Conservation (phyloP, 2,113 vertebrate species). For the Oostethus manadensis region DNA sequence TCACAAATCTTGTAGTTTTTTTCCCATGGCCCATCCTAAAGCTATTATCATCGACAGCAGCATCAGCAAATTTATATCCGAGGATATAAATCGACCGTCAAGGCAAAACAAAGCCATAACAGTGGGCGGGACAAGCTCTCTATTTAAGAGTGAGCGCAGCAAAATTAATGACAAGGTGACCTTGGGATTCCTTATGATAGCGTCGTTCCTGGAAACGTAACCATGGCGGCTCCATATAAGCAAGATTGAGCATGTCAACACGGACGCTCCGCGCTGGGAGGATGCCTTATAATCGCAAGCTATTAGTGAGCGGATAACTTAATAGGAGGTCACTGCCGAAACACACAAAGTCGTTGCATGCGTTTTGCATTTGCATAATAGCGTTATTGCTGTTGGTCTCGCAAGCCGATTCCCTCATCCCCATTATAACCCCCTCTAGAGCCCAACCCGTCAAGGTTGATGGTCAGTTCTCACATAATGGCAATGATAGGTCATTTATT, state of each 20-base stretch:
- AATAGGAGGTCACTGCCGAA: conserved; percentile 24
- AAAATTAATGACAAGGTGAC: conserved; percentile 70
- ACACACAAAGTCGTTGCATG: conserved; percentile 16
- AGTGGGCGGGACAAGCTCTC: conserved; percentile 32
- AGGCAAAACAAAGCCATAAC: conserved; percentile 51
- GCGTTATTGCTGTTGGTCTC: background rate
- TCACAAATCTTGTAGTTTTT: background rate
- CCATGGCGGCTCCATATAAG: conserved; percentile 51
- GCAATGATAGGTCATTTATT: too few relatives aligned
- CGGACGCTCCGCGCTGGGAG: background rate
- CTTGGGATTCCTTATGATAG: conserved; percentile 55
- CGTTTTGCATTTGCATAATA: background rate
- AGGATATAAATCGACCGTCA: conserved; percentile 39
- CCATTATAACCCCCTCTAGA: too few relatives aligned
- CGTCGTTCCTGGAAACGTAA: conserved; percentile 44
- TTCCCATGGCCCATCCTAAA: background rate
- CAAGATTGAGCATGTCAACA: conserved; percentile 19
- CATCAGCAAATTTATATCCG: conserved; percentile 46
- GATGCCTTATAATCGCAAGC: background rate
- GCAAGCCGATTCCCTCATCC: background rate
- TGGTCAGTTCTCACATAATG: too few relatives aligned
- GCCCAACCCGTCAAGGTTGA: too few relatives aligned
- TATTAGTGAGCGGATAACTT: background rate
- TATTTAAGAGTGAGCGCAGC: conserved; percentile 49
- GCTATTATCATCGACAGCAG: conserved; percentile 14